Percentiles rank a stretch among this genome's conserved stretches.
Evolutionary conservation across 2,888 invertebrate genomes (phyloP).

Genomic region (Hemicrepidius hirtus): DNA sequence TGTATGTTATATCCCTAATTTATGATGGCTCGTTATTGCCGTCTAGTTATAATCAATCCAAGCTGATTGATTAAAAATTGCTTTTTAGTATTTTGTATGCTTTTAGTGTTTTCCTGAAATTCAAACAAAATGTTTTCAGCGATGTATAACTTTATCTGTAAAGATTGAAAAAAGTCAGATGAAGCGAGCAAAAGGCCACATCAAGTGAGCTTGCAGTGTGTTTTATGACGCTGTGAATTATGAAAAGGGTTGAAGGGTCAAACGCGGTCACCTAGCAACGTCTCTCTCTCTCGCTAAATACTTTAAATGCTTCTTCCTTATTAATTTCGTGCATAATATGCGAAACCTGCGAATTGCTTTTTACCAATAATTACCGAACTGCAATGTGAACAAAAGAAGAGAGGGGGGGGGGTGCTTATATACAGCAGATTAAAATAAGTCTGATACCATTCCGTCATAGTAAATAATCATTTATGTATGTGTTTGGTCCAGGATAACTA

Average conservation of each 20-base stretch:
- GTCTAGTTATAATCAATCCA: no score
- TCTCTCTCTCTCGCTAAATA: slow-evolving; percentile 56
- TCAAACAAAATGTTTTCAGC: no score
- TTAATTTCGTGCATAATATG: slow-evolving; percentile 56
- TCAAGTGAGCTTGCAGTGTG: slow-evolving; percentile 8
- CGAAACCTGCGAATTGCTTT: slow-evolving; percentile 42
- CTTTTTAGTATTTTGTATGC: no score
- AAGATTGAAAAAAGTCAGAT: background rate
- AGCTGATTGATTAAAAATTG: background rate
- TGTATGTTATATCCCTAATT: no score
- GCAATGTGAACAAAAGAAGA: slow-evolving; percentile 1
- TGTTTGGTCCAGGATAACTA: no score
- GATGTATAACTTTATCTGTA: no score
- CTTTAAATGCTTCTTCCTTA: slow-evolving; percentile 59
- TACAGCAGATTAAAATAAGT: no score
- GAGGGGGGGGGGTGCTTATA: no score
- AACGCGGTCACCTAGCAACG: slow-evolving; percentile 59
- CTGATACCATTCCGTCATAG: no score
- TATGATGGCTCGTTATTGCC: no score
- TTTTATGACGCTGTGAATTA: slow-evolving; percentile 46
- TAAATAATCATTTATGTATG: no score
- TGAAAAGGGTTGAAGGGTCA: slow-evolving; percentile 49
- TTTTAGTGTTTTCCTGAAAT: no score
- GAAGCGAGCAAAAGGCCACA: slow-evolving; percentile 4
- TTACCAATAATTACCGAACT: slow-evolving; percentile 2